These are phyloP conservation scores for Leptobrachium leishanense DNA, from an alignment of 2,113 vertebrate species.

Conservation along the genomic window DNA sequence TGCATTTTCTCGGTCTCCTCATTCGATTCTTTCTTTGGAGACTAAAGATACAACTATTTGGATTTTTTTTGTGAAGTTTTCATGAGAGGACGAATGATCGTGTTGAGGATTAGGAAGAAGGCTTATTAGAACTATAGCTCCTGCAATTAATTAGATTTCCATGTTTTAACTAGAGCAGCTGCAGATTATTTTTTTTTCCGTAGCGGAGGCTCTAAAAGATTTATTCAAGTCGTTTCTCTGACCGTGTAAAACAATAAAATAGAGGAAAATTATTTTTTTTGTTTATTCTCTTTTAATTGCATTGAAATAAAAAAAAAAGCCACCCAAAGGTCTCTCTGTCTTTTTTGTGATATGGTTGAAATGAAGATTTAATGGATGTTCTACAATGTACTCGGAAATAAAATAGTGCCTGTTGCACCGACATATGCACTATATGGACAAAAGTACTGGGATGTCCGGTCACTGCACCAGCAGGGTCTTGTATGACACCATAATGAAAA, in stretches of 20 bases:
- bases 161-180: slow-evolving; percentile 35
- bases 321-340: not conserved
- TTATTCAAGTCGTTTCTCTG: slow-evolving; percentile 36
- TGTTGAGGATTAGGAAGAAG: slow-evolving; percentile 31
- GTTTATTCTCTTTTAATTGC: slow-evolving; percentile 2
- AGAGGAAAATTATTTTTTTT: slow-evolving; percentile 18
- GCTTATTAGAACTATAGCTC: slow-evolving; percentile 29
- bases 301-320: slow-evolving; percentile 26
- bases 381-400: no score
- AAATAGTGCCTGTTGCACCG: no score
- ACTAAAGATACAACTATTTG: slow-evolving; percentile 39
- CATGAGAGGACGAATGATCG: slow-evolving; percentile 17
- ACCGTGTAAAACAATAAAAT: slow-evolving; percentile 9
- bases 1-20: slow-evolving; percentile 1
- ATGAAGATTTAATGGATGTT: no score
- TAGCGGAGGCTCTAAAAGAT: slow-evolving; percentile 30
- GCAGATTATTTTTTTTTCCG: slow-evolving; percentile 16
- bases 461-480: no score
- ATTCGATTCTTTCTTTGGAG: slow-evolving; percentile 34
- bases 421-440: no score
- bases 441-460: no score
- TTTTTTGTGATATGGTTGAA: no score
- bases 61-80: slow-evolving; percentile 12
- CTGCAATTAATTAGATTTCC: slow-evolving; percentile 41
- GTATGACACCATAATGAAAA: no score